Evolutionary conservation across 2,888 invertebrate genomes (phyloP).

Genomic region (Drosophila cognata): DNA sequence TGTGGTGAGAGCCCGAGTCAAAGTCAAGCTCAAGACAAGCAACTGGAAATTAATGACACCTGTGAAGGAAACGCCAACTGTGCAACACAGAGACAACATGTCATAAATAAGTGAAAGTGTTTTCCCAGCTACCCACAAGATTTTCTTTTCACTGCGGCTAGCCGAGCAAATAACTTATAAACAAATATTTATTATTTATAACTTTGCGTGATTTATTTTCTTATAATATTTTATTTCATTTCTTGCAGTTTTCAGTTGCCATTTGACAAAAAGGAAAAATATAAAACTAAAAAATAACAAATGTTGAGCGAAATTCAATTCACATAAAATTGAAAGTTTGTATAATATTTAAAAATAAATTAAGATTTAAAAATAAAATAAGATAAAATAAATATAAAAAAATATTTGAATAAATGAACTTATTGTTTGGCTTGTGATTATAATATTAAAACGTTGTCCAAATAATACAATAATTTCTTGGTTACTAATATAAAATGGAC

Average conservation of each 20-base stretch:
- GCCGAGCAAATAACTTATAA: not conserved
- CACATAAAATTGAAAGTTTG: not conserved
- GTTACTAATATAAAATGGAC: not conserved
- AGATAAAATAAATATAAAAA: not conserved
- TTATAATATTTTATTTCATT: not conserved
- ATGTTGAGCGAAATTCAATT: not conserved
- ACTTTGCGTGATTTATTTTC: not conserved
- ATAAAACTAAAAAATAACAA: not conserved
- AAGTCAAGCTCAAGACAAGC: slow-evolving; percentile 24
- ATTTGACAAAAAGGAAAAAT: not conserved
- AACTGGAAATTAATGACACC: slow-evolving; percentile 34
- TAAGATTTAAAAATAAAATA: not conserved
- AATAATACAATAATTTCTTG: not conserved
- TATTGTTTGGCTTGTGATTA: not conserved
- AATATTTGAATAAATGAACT: not conserved
- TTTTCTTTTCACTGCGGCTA: not conserved
- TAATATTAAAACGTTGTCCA: not conserved
- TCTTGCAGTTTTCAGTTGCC: not conserved
- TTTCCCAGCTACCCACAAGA: not conserved
- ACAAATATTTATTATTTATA: not conserved
- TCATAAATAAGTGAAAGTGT: not conserved
- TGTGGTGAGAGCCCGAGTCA: slow-evolving; percentile 31
- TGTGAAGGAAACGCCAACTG: slow-evolving; percentile 14
- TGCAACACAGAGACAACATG: not conserved
- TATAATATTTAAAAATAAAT: not conserved